Evolutionary conservation across 2,797 vertebrate species (phyloP).

Genomic region (Cossypha heuglini): DNA sequence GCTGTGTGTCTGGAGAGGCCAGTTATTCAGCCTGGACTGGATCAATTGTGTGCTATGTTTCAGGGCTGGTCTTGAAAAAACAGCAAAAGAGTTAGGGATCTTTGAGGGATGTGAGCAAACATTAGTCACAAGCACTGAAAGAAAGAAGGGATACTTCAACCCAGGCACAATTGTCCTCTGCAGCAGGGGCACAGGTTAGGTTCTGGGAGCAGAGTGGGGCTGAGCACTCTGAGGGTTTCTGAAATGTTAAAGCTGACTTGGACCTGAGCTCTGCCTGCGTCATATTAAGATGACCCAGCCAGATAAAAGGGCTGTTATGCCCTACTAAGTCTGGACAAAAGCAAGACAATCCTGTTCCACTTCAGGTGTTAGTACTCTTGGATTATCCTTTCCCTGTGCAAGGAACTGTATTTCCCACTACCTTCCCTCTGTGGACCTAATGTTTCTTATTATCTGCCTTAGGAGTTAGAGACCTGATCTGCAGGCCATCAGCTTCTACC

Average conservation of each 20-base stretch:
- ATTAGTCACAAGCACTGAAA: not conserved
- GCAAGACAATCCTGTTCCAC: not conserved
- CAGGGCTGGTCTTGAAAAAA: constrained; percentile 72
- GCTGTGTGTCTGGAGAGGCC: constrained; percentile 14
- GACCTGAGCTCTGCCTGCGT: not conserved
- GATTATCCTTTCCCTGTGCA: not conserved
- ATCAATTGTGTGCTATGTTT: constrained; percentile 78
- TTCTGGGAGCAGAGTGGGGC: not conserved
- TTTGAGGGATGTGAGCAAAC: not conserved
- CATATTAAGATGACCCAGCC: not conserved
- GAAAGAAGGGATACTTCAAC: not conserved
- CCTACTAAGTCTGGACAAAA: not conserved
- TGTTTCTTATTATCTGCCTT: not conserved
- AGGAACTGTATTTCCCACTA: not conserved
- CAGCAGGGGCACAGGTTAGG: not conserved
- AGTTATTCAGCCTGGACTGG: constrained; percentile 77
- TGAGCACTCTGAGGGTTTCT: not conserved
- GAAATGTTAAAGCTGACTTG: not conserved
- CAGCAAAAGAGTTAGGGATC: not conserved
- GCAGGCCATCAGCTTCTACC: not conserved
- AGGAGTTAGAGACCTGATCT: not conserved
- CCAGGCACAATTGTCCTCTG: fast-evolving
- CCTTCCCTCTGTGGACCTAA: not conserved
- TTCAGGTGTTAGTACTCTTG: not conserved
- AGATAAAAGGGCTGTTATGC: not conserved